Conservation (phyloP, 2,797 vertebrate species). For the Sebastes trivittatus region DNA sequence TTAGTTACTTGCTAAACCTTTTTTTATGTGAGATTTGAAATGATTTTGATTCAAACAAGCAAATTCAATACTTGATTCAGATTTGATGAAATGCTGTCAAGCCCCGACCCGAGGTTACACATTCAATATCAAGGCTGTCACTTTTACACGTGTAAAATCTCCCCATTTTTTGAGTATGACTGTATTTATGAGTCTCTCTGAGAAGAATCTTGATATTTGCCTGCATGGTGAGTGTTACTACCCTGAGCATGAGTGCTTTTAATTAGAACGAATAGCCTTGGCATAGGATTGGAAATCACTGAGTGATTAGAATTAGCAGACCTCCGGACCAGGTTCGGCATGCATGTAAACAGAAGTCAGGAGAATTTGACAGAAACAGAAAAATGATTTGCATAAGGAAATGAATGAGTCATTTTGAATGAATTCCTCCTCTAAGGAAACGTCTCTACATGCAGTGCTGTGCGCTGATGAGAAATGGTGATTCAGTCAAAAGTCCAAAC, state of each 20-base stretch:
- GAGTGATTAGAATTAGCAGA: conserved; percentile 12
- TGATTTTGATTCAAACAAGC: background rate
- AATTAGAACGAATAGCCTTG: conserved; percentile 27
- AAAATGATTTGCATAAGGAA: conserved; percentile 3
- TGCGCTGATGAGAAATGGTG: conserved; percentile 2
- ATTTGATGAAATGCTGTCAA: background rate
- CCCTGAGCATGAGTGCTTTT: conserved; percentile 4
- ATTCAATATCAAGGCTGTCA: background rate
- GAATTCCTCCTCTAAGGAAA: background rate
- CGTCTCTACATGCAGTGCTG: background rate
- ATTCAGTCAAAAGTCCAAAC: conserved; percentile 4
- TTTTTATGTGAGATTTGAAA: too few relatives aligned
- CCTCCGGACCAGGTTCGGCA: background rate
- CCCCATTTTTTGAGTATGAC: background rate
- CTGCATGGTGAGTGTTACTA: background rate
- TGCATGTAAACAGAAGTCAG: background rate
- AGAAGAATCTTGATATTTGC: background rate
- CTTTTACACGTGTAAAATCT: background rate
- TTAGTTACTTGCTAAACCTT: background rate
- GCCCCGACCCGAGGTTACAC: too few relatives aligned
- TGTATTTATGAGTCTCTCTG: background rate
- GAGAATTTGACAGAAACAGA: background rate
- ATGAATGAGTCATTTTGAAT: background rate
- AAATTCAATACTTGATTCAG: background rate
- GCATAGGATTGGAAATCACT: conserved; percentile 15